Conservation (phyloP, 2,113 vertebrate genomes). For the Corythornis vintsioides region DNA sequence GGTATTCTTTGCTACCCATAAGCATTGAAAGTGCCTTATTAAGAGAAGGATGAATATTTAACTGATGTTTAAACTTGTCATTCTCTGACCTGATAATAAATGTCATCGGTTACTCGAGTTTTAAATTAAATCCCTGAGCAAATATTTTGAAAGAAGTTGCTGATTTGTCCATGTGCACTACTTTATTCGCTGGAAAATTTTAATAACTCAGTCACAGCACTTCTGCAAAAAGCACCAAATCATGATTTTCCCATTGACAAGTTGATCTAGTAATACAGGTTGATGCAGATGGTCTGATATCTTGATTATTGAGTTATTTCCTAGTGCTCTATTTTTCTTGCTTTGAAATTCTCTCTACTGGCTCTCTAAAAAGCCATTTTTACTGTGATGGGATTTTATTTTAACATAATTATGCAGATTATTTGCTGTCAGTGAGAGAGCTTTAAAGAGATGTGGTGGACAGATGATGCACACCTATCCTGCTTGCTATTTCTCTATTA, state of each 20-base stretch:
- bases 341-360: not conserved
- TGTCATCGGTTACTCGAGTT: not conserved
- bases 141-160: conserved; percentile 12
- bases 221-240: not conserved
- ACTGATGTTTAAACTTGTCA: conserved; percentile 30
- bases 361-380: not conserved
- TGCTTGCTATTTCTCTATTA: not conserved
- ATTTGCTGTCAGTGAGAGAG: not conserved
- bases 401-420: not conserved
- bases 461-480: not conserved
- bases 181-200: conserved; percentile 19
- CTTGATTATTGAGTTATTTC: conserved; percentile 40
- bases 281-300: conserved; percentile 8
- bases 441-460: not conserved
- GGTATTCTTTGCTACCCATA: not conserved
- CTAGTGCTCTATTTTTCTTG: not conserved
- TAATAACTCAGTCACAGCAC: not conserved
- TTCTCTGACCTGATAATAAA: conserved; percentile 35
- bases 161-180: not conserved
- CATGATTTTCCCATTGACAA: conserved; percentile 14
- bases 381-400: conserved; percentile 3
- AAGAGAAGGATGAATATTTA: conserved; percentile 14
- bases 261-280: not conserved
- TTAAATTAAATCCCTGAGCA: conserved; percentile 35
- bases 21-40: not conserved